Conservation (phyloP, 2,888 invertebrate species). For the Zonitis immaculata region DNA sequence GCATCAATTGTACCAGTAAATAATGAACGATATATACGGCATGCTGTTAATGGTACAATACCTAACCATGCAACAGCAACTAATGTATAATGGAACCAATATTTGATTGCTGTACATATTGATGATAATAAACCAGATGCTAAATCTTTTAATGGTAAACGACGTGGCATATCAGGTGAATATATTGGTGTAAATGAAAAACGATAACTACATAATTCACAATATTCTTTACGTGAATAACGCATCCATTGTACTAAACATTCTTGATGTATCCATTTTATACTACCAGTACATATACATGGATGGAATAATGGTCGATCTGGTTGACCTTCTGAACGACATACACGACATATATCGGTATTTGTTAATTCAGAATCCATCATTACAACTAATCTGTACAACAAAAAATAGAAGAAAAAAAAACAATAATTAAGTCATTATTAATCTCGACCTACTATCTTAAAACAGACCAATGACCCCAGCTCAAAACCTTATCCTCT, state of each 20-base stretch:
- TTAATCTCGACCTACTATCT: background rate
- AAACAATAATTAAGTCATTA: background rate
- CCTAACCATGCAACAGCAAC: conserved; percentile 98
- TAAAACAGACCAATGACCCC: background rate
- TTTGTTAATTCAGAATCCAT: conserved; percentile 51
- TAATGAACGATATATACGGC: conserved; percentile 87
- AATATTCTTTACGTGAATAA: conserved; percentile 97
- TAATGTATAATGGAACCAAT: conserved; percentile 95
- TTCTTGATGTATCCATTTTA: conserved; percentile 98
- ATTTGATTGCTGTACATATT: conserved; percentile 86
- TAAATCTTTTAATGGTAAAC: conserved; percentile 89
- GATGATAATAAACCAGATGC: conserved; percentile 85
- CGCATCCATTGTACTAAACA: conserved; percentile 99
- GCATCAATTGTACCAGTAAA: conserved; percentile 88
- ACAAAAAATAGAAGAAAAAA: conserved; percentile 2
- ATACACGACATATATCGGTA: conserved; percentile 95
- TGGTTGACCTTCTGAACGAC: conserved; percentile 87
- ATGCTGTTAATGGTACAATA: conserved; percentile 92
- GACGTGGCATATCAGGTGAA: conserved; percentile 99
- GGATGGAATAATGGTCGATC: conserved; percentile 96
- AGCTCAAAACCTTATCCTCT: background rate
- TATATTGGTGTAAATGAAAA: conserved; percentile 99
- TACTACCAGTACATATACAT: conserved; percentile 98
- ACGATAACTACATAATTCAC: conserved; percentile 95
- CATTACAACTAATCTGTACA: background rate